Evolutionary conservation across 2,113 vertebrate species (phyloP).

Genomic region (Hyperopisus bebe): DNA sequence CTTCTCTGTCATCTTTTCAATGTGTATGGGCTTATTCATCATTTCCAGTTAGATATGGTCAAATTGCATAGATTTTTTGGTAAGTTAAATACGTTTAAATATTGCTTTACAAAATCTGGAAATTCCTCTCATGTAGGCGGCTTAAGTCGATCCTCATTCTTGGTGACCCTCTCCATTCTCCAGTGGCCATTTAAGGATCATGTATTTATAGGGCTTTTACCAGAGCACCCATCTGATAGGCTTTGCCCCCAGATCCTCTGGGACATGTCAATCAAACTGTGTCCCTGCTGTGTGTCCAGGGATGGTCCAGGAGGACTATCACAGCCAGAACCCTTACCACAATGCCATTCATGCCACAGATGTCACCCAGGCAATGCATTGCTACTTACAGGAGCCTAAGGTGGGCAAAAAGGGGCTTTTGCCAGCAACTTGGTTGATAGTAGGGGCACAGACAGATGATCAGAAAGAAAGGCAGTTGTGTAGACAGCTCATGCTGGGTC

Average conservation of each 20-base stretch:
- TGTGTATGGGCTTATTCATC: slow-evolving; percentile 74
- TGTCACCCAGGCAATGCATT: slow-evolving; percentile 86
- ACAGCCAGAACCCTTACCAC: slow-evolving; percentile 77
- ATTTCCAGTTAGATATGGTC: slow-evolving; percentile 78
- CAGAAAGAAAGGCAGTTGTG: not conserved
- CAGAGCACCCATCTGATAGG: not conserved
- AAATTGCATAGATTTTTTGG: slow-evolving; percentile 79
- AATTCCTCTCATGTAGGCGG: not conserved
- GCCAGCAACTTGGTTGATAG: not conserved
- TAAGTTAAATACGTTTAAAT: slow-evolving; percentile 39
- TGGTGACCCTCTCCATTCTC: not conserved
- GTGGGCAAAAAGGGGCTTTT: slow-evolving; percentile 45
- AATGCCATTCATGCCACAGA: slow-evolving; percentile 80
- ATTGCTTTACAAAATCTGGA: not conserved
- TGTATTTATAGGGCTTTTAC: not conserved
- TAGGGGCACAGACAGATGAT: not conserved
- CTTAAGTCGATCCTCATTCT: not conserved
- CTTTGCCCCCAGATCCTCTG: not conserved
- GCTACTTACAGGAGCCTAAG: slow-evolving; percentile 79
- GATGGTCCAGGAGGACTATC: slow-evolving; percentile 82
- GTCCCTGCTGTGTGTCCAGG: slow-evolving; percentile 47
- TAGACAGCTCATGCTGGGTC: not conserved
- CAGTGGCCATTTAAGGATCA: not conserved
- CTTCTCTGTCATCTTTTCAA: slow-evolving; percentile 78
- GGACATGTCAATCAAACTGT: not conserved